These are phyloP conservation scores for Oreortyx pictus DNA, from an alignment of 2,797 vertebrate genomes.

Conservation along the genomic window DNA sequence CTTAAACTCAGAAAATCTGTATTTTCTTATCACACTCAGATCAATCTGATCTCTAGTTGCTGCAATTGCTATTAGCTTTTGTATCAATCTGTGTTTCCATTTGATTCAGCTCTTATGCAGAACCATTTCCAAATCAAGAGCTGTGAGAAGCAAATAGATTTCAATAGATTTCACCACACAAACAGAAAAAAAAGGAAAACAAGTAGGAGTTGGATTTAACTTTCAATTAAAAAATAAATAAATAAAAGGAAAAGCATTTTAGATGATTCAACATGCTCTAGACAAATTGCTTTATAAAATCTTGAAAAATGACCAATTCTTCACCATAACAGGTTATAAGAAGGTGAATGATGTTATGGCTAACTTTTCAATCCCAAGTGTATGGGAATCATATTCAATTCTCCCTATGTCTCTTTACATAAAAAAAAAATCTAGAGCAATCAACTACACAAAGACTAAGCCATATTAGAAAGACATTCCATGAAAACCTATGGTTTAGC, in stretches of 20 bases:
- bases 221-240: background rate
- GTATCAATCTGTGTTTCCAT: background rate
- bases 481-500: background rate
- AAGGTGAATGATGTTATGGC: background rate
- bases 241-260: background rate
- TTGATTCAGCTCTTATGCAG: background rate
- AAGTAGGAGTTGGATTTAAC: background rate
- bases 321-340: background rate
- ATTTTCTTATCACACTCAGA: conserved; percentile 21
- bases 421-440: background rate
- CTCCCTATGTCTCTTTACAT: background rate
- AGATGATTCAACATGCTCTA: background rate
- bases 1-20: conserved; percentile 9
- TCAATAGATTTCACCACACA: background rate
- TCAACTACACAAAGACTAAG: background rate
- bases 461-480: background rate
- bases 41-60: conserved; percentile 1
- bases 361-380: background rate
- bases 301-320: background rate
- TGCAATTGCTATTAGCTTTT: background rate
- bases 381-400: background rate
- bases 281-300: background rate
- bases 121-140: background rate
- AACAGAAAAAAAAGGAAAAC: background rate
- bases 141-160: conserved; percentile 5